Percentiles rank a stretch among this genome's conserved stretches.
These are phyloP conservation scores for Stegophylla sp. DNA, from an alignment of 2,888 invertebrate genomes.

Conservation along the genomic window DNA sequence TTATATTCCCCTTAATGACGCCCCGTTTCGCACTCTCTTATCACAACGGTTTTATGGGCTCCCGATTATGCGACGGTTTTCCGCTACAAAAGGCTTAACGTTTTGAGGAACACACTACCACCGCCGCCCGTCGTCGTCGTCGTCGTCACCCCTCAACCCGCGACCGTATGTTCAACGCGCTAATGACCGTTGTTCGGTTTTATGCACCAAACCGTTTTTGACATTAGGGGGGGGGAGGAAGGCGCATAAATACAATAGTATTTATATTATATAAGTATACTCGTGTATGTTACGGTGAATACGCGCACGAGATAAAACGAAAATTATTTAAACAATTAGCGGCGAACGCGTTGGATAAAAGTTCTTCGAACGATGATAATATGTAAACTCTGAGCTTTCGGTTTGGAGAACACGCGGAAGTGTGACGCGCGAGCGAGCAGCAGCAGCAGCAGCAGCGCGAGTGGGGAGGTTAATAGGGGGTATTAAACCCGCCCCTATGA, in stretches of 20 bases:
- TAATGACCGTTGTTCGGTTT: slow-evolving; percentile 54
- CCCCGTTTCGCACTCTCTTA: slow-evolving; percentile 46
- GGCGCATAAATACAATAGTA: too few relatives aligned
- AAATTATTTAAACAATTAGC: slow-evolving; percentile 40
- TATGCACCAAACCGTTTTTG: slow-evolving; percentile 8
- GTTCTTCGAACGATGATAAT: too few relatives aligned
- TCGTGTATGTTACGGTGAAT: too few relatives aligned
- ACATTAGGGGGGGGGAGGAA: background rate
- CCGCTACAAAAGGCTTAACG: slow-evolving; percentile 58
- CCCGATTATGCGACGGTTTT: slow-evolving; percentile 58
- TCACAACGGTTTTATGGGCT: slow-evolving; percentile 57
- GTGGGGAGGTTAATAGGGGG: too few relatives aligned
- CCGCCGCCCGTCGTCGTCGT: background rate
- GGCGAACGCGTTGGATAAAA: background rate
- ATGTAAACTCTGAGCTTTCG: too few relatives aligned
- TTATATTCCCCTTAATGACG: slow-evolving; percentile 55
- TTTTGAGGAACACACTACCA: too few relatives aligned
- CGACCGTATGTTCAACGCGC: slow-evolving; percentile 41
- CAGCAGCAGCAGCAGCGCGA: too few relatives aligned
- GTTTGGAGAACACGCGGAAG: too few relatives aligned
- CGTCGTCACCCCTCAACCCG: slow-evolving; percentile 5
- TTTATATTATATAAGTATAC: too few relatives aligned
- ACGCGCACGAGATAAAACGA: slow-evolving; percentile 25
- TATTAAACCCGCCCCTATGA: too few relatives aligned
- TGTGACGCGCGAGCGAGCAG: too few relatives aligned